A percentile compares a stretch with the other conserved stretches of the same genome.
These are phyloP conservation scores for rabbit (Oryctolagus cuniculus) DNA, from an alignment of 2,113 vertebrate genomes.

Conservation along the genomic window DNA sequence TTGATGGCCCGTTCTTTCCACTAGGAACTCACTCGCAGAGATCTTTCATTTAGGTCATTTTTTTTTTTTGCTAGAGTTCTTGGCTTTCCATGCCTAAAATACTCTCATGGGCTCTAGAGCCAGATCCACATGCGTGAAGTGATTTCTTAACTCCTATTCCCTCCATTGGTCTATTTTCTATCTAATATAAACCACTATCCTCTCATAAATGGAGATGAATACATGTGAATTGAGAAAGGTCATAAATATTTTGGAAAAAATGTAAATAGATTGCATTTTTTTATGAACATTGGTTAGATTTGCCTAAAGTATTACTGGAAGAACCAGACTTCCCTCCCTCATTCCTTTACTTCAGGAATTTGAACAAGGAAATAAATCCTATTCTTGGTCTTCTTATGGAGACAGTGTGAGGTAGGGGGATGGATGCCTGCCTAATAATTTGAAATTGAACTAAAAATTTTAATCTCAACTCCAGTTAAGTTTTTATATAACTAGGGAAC, in stretches of 20 bases:
- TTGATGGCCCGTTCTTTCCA: too few relatives aligned
- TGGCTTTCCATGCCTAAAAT: too few relatives aligned
- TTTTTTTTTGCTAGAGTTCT: too few relatives aligned
- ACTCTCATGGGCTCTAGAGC: too few relatives aligned
- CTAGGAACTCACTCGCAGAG: too few relatives aligned
- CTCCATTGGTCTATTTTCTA: slow-evolving; percentile 17
- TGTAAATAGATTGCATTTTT: slow-evolving; percentile 51
- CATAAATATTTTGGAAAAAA: slow-evolving; percentile 59
- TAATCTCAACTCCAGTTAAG: background rate
- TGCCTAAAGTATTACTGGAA: slow-evolving; percentile 41
- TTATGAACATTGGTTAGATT: slow-evolving; percentile 32
- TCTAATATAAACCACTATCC: slow-evolving; percentile 46
- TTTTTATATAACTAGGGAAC: slow-evolving; percentile 22
- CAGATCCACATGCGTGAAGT: too few relatives aligned
- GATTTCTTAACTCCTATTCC: slow-evolving; percentile 30
- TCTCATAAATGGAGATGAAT: slow-evolving; percentile 49
- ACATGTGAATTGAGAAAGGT: slow-evolving; percentile 12
- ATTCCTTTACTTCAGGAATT: slow-evolving; percentile 47
- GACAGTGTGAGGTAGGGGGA: background rate
- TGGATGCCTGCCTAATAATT: background rate
- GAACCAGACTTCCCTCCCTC: background rate
- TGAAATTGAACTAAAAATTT: slow-evolving; percentile 50
- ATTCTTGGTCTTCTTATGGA: background rate
- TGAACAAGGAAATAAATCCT: slow-evolving; percentile 42
- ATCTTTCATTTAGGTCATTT: too few relatives aligned